phyloP scores from a whole-genome alignment of 1,140 invertebrate genomes.

The Hyposmocoma kahamanoa region DNA sequence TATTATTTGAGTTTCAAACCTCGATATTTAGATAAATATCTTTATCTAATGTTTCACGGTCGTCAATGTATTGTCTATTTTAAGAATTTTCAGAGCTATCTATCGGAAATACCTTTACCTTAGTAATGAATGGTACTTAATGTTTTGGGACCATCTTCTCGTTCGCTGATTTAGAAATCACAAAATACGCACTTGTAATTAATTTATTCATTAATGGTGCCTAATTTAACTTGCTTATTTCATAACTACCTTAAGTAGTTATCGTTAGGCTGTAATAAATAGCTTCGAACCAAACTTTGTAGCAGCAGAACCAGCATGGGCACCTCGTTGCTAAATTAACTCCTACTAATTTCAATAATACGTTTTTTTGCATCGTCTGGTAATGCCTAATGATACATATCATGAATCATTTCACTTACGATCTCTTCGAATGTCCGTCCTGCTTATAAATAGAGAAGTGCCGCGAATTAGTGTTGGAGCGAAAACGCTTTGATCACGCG shows the following conservation, averaged over 20 bases:
- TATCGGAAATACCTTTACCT: no score
- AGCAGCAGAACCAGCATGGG: not conserved
- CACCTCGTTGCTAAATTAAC: no score
- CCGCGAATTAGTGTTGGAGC: conserved; percentile 33
- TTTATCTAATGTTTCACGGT: no score
- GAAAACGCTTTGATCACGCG: conserved; percentile 40
- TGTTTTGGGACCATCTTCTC: no score
- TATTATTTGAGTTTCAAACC: no score
- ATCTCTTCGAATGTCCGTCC: conserved; percentile 6
- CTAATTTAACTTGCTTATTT: not conserved
- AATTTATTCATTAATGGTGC: not conserved
- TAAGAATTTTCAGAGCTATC: no score
- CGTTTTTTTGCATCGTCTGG: not conserved
- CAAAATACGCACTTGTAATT: not conserved
- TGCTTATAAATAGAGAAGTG: conserved; percentile 42
- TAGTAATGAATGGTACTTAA: no score
- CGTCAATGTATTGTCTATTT: no score
- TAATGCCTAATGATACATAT: not conserved
- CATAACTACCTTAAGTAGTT: not conserved
- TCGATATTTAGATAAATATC: no score
- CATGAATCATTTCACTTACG: conserved; percentile 14
- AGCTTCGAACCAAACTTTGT: not conserved
- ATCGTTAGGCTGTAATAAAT: not conserved
- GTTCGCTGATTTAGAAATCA: no score
- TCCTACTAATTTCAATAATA: not conserved